Evolutionary conservation across 2,888 invertebrate species (phyloP).

Genomic region (Apamea monoglypha): DNA sequence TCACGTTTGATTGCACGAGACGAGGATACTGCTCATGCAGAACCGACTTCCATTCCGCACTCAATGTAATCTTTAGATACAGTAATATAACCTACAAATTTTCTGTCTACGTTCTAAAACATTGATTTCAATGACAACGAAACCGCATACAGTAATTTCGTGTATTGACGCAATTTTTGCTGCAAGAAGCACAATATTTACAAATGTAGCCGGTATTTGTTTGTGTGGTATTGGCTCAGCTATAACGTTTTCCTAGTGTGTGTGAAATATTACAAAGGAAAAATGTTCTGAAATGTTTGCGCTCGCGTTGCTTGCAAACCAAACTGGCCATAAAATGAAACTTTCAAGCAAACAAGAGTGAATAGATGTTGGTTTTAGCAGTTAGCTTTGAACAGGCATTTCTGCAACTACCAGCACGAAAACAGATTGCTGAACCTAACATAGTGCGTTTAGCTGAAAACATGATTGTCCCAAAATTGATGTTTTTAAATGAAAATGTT

Average conservation of each 20-base stretch:
- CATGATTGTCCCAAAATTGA: neutral
- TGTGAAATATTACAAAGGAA: slow-evolving; percentile 7
- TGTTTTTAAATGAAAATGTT: too few species aligned
- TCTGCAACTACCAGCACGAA: neutral
- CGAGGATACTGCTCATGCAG: slow-evolving; percentile 84
- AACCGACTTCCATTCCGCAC: slow-evolving; percentile 72
- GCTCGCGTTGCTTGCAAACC: slow-evolving; percentile 12
- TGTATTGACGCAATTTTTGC: slow-evolving; percentile 38
- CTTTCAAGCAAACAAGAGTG: slow-evolving; percentile 37
- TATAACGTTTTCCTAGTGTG: slow-evolving; percentile 20
- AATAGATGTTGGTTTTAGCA: slow-evolving; percentile 32
- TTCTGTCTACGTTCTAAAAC: slow-evolving; percentile 45
- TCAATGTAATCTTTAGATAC: slow-evolving; percentile 57
- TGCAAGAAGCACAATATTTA: slow-evolving; percentile 30
- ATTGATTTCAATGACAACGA: slow-evolving; percentile 56
- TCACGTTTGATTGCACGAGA: slow-evolving; percentile 85
- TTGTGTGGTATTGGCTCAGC: slow-evolving; percentile 37
- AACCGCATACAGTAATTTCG: slow-evolving; percentile 55
- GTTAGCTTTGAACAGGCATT: slow-evolving; percentile 16
- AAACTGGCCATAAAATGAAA: slow-evolving; percentile 48
- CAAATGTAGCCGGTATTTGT: slow-evolving; percentile 30
- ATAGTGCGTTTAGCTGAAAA: neutral
- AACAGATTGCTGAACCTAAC: neutral
- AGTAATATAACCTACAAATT: slow-evolving; percentile 53
- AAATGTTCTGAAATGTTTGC: slow-evolving; percentile 28